Evolutionary conservation across 2,797 vertebrate species (phyloP).

Genomic region (Gila robusta): DNA sequence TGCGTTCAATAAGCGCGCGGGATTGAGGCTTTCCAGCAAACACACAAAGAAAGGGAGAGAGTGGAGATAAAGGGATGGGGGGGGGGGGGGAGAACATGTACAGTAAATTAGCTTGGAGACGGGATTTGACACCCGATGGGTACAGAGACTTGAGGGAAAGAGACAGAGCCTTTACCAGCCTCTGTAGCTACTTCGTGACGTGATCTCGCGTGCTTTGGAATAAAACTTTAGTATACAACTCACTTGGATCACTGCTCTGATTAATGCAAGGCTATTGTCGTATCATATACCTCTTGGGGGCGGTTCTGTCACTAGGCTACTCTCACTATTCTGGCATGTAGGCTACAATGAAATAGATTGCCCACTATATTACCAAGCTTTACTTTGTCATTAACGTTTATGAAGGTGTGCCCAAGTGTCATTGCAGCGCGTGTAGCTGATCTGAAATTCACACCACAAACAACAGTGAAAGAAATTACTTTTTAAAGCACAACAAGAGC

Average conservation of each 20-base stretch:
- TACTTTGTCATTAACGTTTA: not conserved
- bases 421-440: not conserved
- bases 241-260: not conserved
- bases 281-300: not conserved
- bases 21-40: constrained; percentile 84
- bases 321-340: not conserved
- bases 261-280: not conserved
- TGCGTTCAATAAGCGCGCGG: constrained; percentile 78
- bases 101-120: constrained; percentile 85
- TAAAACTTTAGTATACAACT: constrained; percentile 10
- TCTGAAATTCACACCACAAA: not conserved
- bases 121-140: constrained; percentile 39
- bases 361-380: not conserved
- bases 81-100: constrained; percentile 70
- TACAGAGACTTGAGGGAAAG: constrained; percentile 43
- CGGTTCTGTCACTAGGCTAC: not conserved
- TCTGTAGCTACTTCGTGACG: constrained; percentile 20
- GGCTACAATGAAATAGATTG: not conserved
- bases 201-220: constrained; percentile 36
- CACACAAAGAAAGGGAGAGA: constrained; percentile 72
- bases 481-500: not conserved
- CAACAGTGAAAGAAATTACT: not conserved
- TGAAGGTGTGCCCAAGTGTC: not conserved
- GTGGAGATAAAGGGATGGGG: constrained; percentile 73
- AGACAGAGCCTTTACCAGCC: constrained; percentile 5